Conservation (phyloP, 2,888 invertebrate species). For the Pegoplata infirma region DNA sequence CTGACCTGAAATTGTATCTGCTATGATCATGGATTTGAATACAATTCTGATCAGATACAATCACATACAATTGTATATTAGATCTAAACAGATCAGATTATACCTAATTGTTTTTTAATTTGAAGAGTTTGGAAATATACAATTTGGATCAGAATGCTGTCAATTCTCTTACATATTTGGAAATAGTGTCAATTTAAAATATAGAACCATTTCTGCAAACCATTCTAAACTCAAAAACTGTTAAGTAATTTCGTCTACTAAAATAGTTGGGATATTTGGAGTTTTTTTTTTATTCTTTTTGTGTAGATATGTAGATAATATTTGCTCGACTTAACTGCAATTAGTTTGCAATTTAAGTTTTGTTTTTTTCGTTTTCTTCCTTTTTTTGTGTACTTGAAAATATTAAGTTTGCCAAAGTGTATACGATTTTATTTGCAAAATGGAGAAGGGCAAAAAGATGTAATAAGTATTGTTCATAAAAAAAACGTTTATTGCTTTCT, state of each 20-base stretch:
- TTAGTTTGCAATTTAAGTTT: constrained; percentile 76
- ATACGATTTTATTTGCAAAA: not conserved
- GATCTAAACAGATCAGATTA: no score
- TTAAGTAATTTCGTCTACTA: constrained; percentile 19
- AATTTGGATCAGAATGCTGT: no score
- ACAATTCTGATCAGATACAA: no score
- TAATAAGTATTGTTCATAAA: constrained; percentile 50
- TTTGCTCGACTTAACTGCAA: constrained; percentile 76
- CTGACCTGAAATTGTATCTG: no score
- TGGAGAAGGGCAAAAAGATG: constrained; percentile 10
- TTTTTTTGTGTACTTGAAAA: constrained; percentile 14
- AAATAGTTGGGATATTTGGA: constrained; percentile 33
- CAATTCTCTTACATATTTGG: no score
- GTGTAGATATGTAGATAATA: constrained; percentile 56
- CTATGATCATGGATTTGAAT: no score
- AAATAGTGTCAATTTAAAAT: no score
- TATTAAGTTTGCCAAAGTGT: constrained; percentile 1
- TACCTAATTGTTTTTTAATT: no score
- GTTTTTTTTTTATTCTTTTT: constrained; percentile 21
- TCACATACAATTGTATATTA: no score
- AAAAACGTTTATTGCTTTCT: constrained; percentile 49
- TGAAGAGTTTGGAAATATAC: no score
- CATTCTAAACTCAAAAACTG: not conserved
- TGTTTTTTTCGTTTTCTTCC: constrained; percentile 20
- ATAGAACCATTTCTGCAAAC: no score